Evolutionary conservation across 2,888 invertebrate species (phyloP).

Genomic region (Nymphalis c-album): DNA sequence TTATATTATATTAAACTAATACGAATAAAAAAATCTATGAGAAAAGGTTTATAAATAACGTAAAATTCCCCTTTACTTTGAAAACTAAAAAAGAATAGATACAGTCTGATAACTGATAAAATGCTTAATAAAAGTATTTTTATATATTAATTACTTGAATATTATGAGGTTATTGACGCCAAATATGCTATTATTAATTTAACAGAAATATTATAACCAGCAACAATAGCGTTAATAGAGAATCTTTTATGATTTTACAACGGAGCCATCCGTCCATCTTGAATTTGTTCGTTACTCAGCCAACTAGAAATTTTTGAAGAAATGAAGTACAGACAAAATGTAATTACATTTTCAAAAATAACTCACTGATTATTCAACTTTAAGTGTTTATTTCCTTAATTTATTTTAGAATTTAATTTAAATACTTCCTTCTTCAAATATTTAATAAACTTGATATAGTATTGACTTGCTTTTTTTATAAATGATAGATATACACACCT

Average conservation of each 20-base stretch:
- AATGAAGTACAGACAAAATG: conserved; percentile 6
- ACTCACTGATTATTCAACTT: neutral
- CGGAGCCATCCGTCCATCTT: neutral
- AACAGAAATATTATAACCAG: conserved; percentile 2
- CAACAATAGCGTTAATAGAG: conserved; percentile 7
- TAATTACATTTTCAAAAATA: conserved; percentile 12
- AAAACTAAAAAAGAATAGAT: no score
- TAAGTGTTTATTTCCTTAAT: neutral
- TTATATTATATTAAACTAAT: no score
- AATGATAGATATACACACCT: no score
- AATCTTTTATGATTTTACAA: conserved; percentile 12
- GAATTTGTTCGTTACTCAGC: conserved; percentile 5
- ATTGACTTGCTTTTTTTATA: no score
- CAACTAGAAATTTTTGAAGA: conserved; percentile 8
- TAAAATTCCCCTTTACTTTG: no score
- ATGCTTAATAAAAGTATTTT: no score
- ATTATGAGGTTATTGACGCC: conserved; percentile 23
- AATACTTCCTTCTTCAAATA: neutral
- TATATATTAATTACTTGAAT: conserved; percentile 9
- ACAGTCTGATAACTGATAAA: no score
- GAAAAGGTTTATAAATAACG: no score
- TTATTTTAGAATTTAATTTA: neutral
- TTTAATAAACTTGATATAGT: neutral
- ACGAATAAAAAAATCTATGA: no score
- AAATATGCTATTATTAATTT: conserved; percentile 11